Evolutionary conservation across 2,113 vertebrate species (phyloP).

Genomic region (Protomyctophum bolini): DNA sequence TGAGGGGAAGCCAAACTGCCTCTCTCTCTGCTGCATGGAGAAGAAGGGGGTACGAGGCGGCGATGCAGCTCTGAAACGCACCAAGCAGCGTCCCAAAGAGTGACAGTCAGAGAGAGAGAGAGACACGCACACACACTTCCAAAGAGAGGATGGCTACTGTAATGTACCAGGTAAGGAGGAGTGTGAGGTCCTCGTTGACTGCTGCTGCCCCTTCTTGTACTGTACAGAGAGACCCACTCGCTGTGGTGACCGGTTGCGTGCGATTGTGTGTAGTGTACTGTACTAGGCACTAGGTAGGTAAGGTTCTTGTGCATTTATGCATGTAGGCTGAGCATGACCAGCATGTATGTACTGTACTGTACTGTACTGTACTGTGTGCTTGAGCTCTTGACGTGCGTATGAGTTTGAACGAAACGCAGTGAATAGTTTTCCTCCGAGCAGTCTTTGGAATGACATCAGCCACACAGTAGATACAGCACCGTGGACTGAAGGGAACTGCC

Average conservation of each 20-base stretch:
- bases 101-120: slow-evolving; percentile 29
- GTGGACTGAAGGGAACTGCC: not conserved
- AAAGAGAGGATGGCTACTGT: slow-evolving; percentile 78
- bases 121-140: not conserved
- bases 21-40: slow-evolving; percentile 5
- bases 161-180: slow-evolving; percentile 80
- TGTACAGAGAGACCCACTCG: slow-evolving; percentile 21
- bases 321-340: too few species aligned
- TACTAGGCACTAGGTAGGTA: not conserved
- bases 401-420: too few species aligned
- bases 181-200: slow-evolving; percentile 8
- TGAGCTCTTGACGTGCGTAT: not conserved
- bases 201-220: slow-evolving; percentile 30
- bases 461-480: not conserved
- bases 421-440: not conserved
- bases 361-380: not conserved
- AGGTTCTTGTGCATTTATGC: too few species aligned
- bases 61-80: slow-evolving; percentile 52
- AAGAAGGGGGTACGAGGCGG: not conserved
- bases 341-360: too few species aligned
- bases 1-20: slow-evolving; percentile 24
- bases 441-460: not conserved
- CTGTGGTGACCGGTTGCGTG: not conserved
- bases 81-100: slow-evolving; percentile 27
- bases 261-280: not conserved